Percentiles rank a stretch among this genome's conserved stretches.
Conservation (phyloP, 2,888 invertebrate genomes). For the Oligia latruncula region DNA sequence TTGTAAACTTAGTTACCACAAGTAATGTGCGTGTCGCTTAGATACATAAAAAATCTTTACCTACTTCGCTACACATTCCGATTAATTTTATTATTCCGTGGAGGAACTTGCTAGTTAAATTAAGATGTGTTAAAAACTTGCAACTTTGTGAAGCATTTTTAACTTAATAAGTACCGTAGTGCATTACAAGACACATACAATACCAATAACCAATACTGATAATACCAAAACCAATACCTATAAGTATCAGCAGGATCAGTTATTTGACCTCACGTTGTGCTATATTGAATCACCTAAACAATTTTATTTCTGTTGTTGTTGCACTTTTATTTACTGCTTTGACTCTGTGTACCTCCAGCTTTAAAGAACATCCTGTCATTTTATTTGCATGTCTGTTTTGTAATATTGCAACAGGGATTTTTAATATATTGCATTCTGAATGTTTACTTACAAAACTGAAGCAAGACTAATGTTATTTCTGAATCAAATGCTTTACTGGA, state of each 20-base stretch:
- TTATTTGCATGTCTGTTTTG: conserved; percentile 23
- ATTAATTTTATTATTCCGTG: neutral
- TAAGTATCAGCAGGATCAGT: neutral
- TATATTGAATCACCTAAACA: neutral
- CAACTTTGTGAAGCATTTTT: too few relatives aligned
- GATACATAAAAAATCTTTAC: neutral
- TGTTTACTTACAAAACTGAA: conserved; percentile 3
- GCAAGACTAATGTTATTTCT: neutral
- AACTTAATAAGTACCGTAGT: neutral
- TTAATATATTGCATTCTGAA: conserved; percentile 13
- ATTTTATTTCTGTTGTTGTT: neutral
- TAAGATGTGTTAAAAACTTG: neutral
- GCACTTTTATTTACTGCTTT: neutral
- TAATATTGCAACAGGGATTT: neutral
- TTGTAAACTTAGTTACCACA: neutral
- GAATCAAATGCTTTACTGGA: neutral
- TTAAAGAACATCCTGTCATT: neutral
- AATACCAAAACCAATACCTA: neutral
- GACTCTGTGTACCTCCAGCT: neutral
- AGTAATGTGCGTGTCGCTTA: neutral
- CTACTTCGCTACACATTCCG: neutral
- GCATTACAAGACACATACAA: neutral
- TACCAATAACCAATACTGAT: neutral
- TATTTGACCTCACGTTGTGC: neutral
- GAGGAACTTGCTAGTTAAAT: neutral